A percentile compares a stretch with the other conserved stretches of the same genome.
Evolutionary conservation across 2,888 invertebrate genomes (phyloP).

Genomic region (Drosophila infuscata): DNA sequence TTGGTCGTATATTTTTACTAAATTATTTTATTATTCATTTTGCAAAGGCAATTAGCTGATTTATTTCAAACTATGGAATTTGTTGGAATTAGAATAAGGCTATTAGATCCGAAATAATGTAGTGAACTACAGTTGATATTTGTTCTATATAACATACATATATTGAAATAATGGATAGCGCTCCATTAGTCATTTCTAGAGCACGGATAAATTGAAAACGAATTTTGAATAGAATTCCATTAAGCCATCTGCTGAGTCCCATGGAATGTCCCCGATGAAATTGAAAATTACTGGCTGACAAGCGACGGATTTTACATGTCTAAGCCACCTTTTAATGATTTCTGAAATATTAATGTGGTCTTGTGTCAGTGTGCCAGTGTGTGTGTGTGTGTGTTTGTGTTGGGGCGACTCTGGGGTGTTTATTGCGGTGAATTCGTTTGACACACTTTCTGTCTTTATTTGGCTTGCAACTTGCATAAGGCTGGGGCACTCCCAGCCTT

Average conservation of each 20-base stretch:
- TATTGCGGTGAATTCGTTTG: conserved; percentile 28
- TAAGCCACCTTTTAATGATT: not conserved
- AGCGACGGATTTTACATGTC: not conserved
- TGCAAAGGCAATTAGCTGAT: too few species aligned
- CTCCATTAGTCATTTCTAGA: not conserved
- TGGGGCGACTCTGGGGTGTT: not conserved
- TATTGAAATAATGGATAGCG: not conserved
- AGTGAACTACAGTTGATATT: too few species aligned
- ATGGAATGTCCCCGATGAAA: not conserved
- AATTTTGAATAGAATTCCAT: not conserved
- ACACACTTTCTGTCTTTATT: conserved; percentile 35
- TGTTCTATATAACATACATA: accelerated
- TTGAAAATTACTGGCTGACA: not conserved
- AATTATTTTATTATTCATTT: too few species aligned
- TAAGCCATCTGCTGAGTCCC: not conserved
- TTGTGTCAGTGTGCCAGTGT: conserved; percentile 32
- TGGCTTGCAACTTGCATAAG: conserved; percentile 38
- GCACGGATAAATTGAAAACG: not conserved
- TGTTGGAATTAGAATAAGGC: not conserved
- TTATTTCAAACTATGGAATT: too few species aligned
- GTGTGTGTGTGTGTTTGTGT: not conserved
- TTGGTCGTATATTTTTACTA: not conserved
- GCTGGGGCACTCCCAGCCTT: conserved; percentile 2
- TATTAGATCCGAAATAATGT: not conserved
- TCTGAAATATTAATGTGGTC: not conserved